A percentile compares a stretch with the other conserved stretches of the same genome.
Evolutionary conservation across 1,140 invertebrate species (phyloP).

Genomic region (Acromyrmex heyeri): DNA sequence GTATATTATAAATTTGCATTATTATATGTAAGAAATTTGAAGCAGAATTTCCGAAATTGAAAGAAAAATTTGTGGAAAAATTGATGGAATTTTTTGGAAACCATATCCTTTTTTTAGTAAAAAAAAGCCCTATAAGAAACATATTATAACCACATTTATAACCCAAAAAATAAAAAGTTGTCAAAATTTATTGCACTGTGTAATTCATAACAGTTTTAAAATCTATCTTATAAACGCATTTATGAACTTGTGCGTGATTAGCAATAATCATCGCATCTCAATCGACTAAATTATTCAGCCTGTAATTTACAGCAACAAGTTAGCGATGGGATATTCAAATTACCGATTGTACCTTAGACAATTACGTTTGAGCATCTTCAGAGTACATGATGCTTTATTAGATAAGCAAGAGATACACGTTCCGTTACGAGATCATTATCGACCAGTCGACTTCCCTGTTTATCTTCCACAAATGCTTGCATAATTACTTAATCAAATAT

Average conservation of each 20-base stretch:
- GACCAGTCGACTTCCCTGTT: conserved; percentile 51
- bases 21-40: too few species aligned
- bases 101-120: too few species aligned
- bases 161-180: too few species aligned
- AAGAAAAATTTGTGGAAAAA: too few species aligned
- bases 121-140: too few species aligned
- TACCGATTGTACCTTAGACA: conserved; percentile 31
- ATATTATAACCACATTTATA: too few species aligned
- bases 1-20: too few species aligned
- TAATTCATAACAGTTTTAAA: neutral
- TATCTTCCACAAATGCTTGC: conserved; percentile 5
- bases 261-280: neutral
- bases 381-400: conserved; percentile 71
- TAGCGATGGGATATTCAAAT: conserved; percentile 40
- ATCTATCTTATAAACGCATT: neutral
- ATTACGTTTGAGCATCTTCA: conserved; percentile 64
- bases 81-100: too few species aligned
- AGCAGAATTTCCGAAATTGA: too few species aligned
- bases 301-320: conserved; percentile 49
- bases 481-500: conserved; percentile 24
- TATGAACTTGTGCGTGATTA: neutral
- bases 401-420: conserved; percentile 74
- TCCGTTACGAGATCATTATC: conserved; percentile 73
- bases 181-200: too few species aligned
- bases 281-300: conserved; percentile 21